Percentiles rank a stretch among this genome's conserved stretches.
phyloP scores from a whole-genome alignment of 2,113 vertebrate species.

The Pavo muticus region DNA sequence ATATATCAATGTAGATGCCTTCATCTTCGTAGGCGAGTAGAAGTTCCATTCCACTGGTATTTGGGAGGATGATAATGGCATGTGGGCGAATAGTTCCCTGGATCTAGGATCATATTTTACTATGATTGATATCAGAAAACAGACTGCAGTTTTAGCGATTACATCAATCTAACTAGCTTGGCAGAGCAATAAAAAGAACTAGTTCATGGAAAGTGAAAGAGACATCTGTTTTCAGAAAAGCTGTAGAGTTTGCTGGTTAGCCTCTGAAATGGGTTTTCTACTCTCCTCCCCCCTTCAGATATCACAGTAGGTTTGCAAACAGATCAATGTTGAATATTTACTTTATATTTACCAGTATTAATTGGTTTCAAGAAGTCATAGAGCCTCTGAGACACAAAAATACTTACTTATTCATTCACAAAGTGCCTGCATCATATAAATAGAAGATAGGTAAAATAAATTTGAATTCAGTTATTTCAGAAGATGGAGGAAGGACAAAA shows the following conservation, averaged over 20 bases:
- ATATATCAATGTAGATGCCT: conserved; percentile 92
- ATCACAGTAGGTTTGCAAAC: neutral
- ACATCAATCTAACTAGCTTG: conserved; percentile 35
- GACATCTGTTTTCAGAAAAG: conserved; percentile 43
- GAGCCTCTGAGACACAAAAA: conserved; percentile 53
- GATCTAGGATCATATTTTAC: conserved; percentile 81
- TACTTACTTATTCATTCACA: conserved; percentile 40
- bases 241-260: neutral
- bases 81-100: conserved; percentile 89
- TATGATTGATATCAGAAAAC: conserved; percentile 58
- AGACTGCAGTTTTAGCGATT: conserved; percentile 36
- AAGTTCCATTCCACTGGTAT: conserved; percentile 91
- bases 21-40: conserved; percentile 95
- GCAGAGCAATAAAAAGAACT: conserved; percentile 46
- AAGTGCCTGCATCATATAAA: neutral
- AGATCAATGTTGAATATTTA: neutral
- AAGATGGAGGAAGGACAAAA: conserved; percentile 7
- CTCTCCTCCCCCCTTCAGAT: neutral
- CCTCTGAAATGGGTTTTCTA: conserved; percentile 25
- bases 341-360: conserved; percentile 29
- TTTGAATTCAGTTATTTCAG: conserved; percentile 14
- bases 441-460: conserved; percentile 3
- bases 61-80: conserved; percentile 94
- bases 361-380: conserved; percentile 21
- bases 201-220: conserved; percentile 65